Evolutionary conservation across 2,888 invertebrate genomes (phyloP), one percentile per base, ranked within the genome.

Genomic region (Ctenicera cuprea): DNA sequence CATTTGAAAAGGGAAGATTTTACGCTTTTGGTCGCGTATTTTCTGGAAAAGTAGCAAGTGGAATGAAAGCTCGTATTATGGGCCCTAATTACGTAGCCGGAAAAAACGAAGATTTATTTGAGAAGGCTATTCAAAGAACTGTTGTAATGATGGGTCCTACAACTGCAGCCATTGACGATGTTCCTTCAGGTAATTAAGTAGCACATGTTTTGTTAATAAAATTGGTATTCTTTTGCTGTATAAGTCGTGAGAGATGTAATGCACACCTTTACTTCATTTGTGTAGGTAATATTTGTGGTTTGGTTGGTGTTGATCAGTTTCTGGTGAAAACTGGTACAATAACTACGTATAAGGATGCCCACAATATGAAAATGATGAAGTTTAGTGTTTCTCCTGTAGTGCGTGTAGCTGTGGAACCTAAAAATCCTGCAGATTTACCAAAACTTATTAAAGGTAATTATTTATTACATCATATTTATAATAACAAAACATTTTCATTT

Each of bases 121-220:
- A 99, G 89, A 99, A 99, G 90, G 96, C 97, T 82, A 99, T 99
- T 88, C 99, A 99, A 90, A 95, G 98, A 89, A 99, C 99, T 76
- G 98, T 99, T 87, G 92, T 99, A 85, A 99, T 99, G 99, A 99
- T 99, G 99, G 99, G 99, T 79, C 95, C 99, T 89, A 98, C 98
- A 86, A 96, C 96, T 75, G 99, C 99, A 89, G 97, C 99, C 78
- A 99, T 99, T 84, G 99, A 99, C 88, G 98, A 99, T 90, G 99
- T 99, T 78, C 99, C 99, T 74, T 97, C 94, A 80, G 98, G 82
- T 74, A 43, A 43, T 2, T 43, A 7, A 14, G n/a, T n/a, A 12
- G 5, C 41, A 41, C 2, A 12, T 12, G 7, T 41, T 41, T 26
- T 26, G 26, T 26, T 26, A 3, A 26, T 3, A 26, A 26, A 26